phyloP scores from a whole-genome alignment of 2,113 vertebrate genomes.

The Entomyzon cyanotis region DNA sequence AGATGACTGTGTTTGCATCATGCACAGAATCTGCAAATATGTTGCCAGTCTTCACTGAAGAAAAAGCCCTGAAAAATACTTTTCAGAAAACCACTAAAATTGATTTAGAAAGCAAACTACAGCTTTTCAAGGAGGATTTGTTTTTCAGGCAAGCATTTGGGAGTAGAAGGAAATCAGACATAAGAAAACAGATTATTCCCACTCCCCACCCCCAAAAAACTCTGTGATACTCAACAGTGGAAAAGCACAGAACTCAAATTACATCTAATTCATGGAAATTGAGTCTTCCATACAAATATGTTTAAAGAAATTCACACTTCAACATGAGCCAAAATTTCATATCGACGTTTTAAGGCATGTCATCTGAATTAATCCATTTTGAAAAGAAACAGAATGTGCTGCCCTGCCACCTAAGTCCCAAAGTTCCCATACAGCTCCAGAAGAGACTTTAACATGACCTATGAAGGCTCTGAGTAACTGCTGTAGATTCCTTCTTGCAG shows the following conservation, averaged over 20 bases:
- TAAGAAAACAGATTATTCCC: not conserved
- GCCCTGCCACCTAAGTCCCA: not conserved
- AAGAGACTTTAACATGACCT: not conserved
- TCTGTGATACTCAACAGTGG: not conserved
- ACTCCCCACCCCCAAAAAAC: fast-evolving
- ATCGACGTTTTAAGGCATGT: not conserved
- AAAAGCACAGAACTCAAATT: not conserved
- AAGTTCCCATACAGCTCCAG: not conserved
- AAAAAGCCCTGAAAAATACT: not conserved
- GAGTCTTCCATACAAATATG: not conserved
- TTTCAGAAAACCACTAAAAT: not conserved
- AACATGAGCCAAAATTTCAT: not conserved
- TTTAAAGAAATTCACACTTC: not conserved
- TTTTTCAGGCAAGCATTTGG: not conserved
- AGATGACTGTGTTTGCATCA: not conserved
- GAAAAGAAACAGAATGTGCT: not conserved
- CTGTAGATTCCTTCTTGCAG: not conserved
- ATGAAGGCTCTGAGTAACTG: not conserved
- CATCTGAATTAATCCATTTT: not conserved
- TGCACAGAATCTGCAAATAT: not conserved
- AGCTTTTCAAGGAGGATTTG: not conserved
- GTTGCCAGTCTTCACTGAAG: not conserved
- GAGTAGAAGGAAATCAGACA: not conserved
- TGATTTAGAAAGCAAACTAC: not conserved
- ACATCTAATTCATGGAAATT: not conserved